phyloP scores from a whole-genome alignment of 2,888 invertebrate species.

The Lepidonotus clava region DNA sequence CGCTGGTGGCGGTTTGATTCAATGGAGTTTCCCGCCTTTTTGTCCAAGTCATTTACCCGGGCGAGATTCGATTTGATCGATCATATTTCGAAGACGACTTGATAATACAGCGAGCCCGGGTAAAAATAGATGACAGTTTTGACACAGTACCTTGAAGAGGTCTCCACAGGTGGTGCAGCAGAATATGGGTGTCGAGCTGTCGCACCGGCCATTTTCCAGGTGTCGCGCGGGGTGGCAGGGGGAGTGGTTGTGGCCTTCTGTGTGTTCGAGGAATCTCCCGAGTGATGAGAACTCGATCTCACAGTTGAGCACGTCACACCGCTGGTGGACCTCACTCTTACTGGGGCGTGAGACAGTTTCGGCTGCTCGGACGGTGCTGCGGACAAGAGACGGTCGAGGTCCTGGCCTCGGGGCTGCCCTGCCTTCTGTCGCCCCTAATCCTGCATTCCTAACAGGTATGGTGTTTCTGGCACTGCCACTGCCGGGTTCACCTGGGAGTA shows the following conservation, averaged over 20 bases:
- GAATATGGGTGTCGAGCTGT: slow-evolving; percentile 59
- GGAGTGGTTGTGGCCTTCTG: slow-evolving; percentile 65
- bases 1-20: too few species aligned
- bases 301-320: slow-evolving; percentile 67
- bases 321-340: slow-evolving; percentile 55
- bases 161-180: slow-evolving; percentile 68
- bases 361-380: too few species aligned
- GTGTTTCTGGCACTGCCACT: background rate
- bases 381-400: too few species aligned
- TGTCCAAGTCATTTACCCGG: too few species aligned
- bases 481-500: background rate
- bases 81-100: too few species aligned
- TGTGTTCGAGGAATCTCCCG: slow-evolving; percentile 62
- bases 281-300: slow-evolving; percentile 63
- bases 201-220: slow-evolving; percentile 62
- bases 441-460: background rate
- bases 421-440: too few species aligned
- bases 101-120: too few species aligned
- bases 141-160: slow-evolving; percentile 66
- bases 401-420: too few species aligned
- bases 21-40: too few species aligned
- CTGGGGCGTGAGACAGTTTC: slow-evolving; percentile 56
- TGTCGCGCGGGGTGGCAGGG: slow-evolving; percentile 67
- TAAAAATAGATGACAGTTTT: too few species aligned
- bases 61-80: too few species aligned